These are phyloP conservation scores for Lipophrys pholis DNA, from an alignment of 2,113 vertebrate species.

Conservation along the genomic window DNA sequence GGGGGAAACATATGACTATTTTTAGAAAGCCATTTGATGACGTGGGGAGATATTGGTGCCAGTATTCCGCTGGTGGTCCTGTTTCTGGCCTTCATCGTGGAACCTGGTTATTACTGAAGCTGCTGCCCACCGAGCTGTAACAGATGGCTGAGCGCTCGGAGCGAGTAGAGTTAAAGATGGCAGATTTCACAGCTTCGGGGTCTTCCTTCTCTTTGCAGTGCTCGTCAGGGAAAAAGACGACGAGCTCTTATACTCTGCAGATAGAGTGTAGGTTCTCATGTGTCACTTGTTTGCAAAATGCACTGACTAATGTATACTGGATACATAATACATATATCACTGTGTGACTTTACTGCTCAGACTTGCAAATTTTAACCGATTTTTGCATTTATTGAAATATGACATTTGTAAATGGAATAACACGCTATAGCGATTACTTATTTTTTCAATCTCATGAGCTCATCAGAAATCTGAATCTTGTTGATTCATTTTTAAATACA, in stretches of 20 bases:
- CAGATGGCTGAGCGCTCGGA: constrained; percentile 64
- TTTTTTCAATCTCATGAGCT: no score
- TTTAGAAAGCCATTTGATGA: constrained; percentile 40
- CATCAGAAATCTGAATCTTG: no score
- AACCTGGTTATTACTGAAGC: constrained; percentile 62
- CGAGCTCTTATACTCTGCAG: constrained; percentile 7
- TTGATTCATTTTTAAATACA: no score
- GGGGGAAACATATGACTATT: constrained; percentile 17
- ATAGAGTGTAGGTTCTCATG: neutral
- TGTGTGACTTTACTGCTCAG: no score
- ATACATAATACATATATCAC: no score
- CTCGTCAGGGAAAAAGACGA: neutral
- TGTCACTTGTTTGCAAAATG: neutral
- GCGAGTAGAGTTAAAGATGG: constrained; percentile 22
- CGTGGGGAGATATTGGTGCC: constrained; percentile 6
- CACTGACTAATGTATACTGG: no score
- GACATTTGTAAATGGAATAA: no score
- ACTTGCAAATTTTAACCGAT: no score
- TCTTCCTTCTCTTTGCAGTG: constrained; percentile 28
- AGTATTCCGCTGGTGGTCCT: neutral
- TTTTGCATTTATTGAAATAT: no score
- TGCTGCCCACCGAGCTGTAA: constrained; percentile 38
- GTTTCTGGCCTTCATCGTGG: constrained; percentile 36
- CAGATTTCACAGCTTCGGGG: constrained; percentile 46
- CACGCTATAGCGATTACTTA: no score